Percentiles rank a stretch among this genome's conserved stretches.
These are phyloP conservation scores for Drosophila repletoides DNA, from an alignment of 1,140 invertebrate species.

Conservation along the genomic window DNA sequence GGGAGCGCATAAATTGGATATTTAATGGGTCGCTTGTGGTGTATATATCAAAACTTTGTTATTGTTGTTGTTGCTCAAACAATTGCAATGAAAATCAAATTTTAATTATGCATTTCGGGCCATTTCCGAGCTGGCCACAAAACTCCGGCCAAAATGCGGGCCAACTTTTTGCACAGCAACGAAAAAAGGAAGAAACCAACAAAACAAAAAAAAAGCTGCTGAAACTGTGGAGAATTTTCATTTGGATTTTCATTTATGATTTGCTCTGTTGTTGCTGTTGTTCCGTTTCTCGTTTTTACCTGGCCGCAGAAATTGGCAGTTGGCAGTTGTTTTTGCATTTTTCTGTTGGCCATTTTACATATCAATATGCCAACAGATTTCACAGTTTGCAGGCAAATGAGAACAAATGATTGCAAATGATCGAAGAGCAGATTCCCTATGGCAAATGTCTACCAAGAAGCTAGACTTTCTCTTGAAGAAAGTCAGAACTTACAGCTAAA, in stretches of 20 bases:
- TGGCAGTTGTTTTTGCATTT: slow-evolving; percentile 10
- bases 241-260: slow-evolving; percentile 35
- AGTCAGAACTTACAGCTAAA: no score
- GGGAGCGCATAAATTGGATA: slow-evolving; percentile 16
- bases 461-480: no score
- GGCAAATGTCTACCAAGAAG: no score
- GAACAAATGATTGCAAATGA: no score
- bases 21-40: slow-evolving; percentile 8
- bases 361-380: slow-evolving; percentile 14
- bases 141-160: slow-evolving; percentile 29
- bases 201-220: background rate
- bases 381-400: no score
- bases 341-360: background rate
- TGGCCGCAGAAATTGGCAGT: background rate
- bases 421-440: no score
- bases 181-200: background rate
- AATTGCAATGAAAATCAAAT: slow-evolving; percentile 44
- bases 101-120: slow-evolving; percentile 45
- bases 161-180: slow-evolving; percentile 14
- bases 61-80: slow-evolving; percentile 7
- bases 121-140: slow-evolving; percentile 17
- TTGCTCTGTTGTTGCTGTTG: slow-evolving; percentile 4
- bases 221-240: slow-evolving; percentile 22
- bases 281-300: slow-evolving; percentile 13
- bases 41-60: slow-evolving; percentile 13